A percentile compares a stretch with the other conserved stretches of the same genome.
phyloP scores from a whole-genome alignment of 2,113 vertebrate species.

The Poecile atricapillus region DNA sequence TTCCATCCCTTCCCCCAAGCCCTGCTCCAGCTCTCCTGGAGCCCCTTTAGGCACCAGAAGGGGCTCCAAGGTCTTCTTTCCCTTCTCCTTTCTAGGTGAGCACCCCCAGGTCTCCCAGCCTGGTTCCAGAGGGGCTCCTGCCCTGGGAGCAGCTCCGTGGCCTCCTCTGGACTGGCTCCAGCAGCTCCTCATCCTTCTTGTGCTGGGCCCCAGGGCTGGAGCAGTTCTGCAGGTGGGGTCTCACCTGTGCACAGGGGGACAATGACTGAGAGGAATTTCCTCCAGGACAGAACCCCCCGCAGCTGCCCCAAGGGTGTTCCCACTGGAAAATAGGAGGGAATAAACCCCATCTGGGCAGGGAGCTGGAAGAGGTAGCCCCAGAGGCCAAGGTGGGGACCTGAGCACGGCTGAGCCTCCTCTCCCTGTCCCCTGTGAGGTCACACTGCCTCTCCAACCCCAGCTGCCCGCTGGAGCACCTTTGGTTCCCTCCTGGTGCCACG shows the following conservation, averaged over 20 bases:
- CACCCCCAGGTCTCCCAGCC: background rate
- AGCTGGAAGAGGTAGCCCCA: background rate
- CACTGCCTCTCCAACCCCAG: background rate
- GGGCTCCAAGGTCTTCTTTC: too few species aligned
- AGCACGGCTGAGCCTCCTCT: background rate
- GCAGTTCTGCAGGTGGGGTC: background rate
- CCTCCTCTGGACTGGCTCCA: background rate
- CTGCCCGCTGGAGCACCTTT: background rate
- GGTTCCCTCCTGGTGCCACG: accelerated
- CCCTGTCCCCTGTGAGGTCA: background rate
- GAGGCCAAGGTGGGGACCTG: background rate
- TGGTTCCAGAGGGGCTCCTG: background rate
- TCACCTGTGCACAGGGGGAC: background rate
- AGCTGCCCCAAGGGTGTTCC: background rate
- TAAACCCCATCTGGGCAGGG: background rate
- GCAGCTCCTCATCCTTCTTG: background rate
- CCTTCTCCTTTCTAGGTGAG: too few species aligned
- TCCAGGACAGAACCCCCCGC: background rate
- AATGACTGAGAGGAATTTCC: background rate
- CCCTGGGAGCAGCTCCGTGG: background rate
- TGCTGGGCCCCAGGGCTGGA: background rate
- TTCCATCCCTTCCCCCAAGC: background rate
- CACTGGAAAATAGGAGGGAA: background rate
- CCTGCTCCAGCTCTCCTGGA: background rate
- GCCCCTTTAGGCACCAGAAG: background rate